Conservation (phyloP, 1,140 invertebrate species). For the Drosophila nasuta region DNA sequence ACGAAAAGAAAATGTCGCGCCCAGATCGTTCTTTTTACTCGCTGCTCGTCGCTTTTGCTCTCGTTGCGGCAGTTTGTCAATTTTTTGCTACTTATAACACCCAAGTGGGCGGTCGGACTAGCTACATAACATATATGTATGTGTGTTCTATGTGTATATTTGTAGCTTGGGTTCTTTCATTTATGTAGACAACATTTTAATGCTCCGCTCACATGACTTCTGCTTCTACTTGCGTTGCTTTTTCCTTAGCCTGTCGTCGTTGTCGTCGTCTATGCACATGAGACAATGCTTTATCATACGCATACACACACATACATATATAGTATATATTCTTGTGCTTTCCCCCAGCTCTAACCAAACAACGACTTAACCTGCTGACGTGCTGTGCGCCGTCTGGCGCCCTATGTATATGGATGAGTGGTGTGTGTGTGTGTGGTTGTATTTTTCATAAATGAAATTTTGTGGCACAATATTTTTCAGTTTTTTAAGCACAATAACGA, state of each 20-base stretch:
- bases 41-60: slow-evolving; percentile 2
- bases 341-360: not conserved
- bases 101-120: slow-evolving; percentile 10
- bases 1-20: not conserved
- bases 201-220: slow-evolving; percentile 61
- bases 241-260: not conserved
- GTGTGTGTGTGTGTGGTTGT: not conserved
- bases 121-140: no score
- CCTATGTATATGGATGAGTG: slow-evolving; percentile 1
- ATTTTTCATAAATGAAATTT: slow-evolving; percentile 76
- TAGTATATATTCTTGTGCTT: slow-evolving; percentile 1
- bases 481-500: slow-evolving; percentile 58
- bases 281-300: slow-evolving; percentile 74
- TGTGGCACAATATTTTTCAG: slow-evolving; percentile 71
- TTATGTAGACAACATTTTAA: slow-evolving; percentile 48
- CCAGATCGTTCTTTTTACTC: not conserved
- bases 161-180: slow-evolving; percentile 7
- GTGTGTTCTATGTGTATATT: not conserved
- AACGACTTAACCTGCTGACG: slow-evolving; percentile 4
- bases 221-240: slow-evolving; percentile 28
- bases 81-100: slow-evolving; percentile 66
- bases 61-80: slow-evolving; percentile 70
- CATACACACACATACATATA: slow-evolving; percentile 11
- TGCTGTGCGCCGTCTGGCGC: slow-evolving; percentile 36
- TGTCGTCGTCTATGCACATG: slow-evolving; percentile 65